Evolutionary conservation across 2,797 vertebrate genomes (phyloP), one percentile per base, ranked within the genome.

Genomic region (Clarias fuscus): DNA sequence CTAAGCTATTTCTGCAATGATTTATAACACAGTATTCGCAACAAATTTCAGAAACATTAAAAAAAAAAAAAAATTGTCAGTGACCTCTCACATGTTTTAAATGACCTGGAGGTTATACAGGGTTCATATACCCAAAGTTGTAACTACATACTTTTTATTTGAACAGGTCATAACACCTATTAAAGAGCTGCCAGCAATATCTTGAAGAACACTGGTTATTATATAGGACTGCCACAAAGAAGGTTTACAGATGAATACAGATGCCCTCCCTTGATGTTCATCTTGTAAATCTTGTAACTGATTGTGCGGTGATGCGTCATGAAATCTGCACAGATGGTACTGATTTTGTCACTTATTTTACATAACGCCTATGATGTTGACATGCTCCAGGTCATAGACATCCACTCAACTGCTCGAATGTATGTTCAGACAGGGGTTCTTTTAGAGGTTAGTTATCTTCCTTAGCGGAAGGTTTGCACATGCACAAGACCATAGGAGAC

Each of bases 381-480:
- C 13, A 64, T 40, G 56, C 2, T 43, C 77, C 77, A 79, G 30
- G 77, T n/a, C 0, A 13, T 40, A 79, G 59, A 64, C 20, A 64
- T 24, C 30, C 33, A 79, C 58, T 62, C 20, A 40, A 7, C 13
- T 61, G 3, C 20, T 58, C 33, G 17, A 40, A 62, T 79, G 33
- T 40, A 30, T 62, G 77, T 62, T 62, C 40, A 62, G 20, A 62
- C 33, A 40, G 33, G 10, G 17, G 15, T 2, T 56, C 10, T 30
- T 80, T 65, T 30, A 79, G 33, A 40, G 30, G 30, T 78, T 78
- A 30, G 59, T 61, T 61, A 56, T 76, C 73, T 58, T 81, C 7
- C 22, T 27, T 20, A 82, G 4, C 64, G 68, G 30, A 78, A 22
- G 2, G 58, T 20, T 37, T 78, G 58, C 18, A 61, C 27, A 4